Evolutionary conservation across 2,113 vertebrate genomes (phyloP), one percentile per base, ranked within the genome.

Genomic region (Mixornis gularis): DNA sequence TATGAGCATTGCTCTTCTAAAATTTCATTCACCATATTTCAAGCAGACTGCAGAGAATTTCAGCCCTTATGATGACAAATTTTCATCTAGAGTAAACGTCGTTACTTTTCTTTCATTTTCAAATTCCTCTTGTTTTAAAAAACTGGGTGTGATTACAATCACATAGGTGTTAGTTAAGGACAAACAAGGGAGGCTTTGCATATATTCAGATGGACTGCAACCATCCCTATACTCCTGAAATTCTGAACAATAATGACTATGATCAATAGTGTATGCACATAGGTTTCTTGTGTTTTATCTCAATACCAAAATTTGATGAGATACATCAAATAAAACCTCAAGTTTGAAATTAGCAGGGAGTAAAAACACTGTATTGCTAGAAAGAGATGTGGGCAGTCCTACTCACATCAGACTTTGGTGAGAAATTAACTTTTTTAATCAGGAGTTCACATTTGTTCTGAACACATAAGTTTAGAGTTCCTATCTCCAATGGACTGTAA

Each of bases 281-380:
- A 49, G 17, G 4, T 41, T 59, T 66, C 40, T 81, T 48, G 3
- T 1, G 26, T 79, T 76, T 59, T 30, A 36, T 32, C 13, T 43
- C 41, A 11, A 17, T 46, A 25, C 7, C 6, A 69, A 51, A 64
- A 48, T 56, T 62, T 2, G 0, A 21, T 55, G 25, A 58, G 3
- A 38, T 4, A 58, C 4, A 15, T 9, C 1, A 4, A 17, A n/a
- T 36, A 27, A 66, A 59, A 9, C 0, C 3, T 6, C 6, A 25
- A 26, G 17, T 59, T 52, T 73, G 8, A 66, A 82, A 51, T 21
- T 25, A 52, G 11, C 6, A 76, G 18, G 12, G 25, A 59, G 8
- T 41, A 63, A 83, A 79, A 60, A 0, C 24, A 59, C 4, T 19
- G 2, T 30, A 44, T 17, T 46, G 12, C 25, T 72, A 43, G 13